Conservation (phyloP, 2,797 vertebrate species). For the Tragopan temminckii region DNA sequence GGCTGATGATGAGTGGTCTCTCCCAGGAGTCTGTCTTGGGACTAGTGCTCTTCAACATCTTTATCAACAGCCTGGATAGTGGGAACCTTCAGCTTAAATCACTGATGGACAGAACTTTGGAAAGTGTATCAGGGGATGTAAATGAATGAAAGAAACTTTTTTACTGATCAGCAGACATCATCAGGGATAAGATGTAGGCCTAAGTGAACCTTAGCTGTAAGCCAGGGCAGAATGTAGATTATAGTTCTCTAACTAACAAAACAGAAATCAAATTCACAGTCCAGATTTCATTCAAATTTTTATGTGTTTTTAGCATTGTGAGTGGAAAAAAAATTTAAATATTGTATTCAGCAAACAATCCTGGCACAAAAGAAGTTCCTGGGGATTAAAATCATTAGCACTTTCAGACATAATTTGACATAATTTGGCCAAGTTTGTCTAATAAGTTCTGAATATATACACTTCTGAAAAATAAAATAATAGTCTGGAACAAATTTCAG, state of each 20-base stretch:
- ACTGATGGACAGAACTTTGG: neutral
- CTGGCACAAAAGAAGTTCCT: neutral
- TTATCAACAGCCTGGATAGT: too few species aligned
- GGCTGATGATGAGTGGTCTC: too few species aligned
- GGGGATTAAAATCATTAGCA: neutral
- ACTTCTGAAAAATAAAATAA: neutral
- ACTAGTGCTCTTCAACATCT: too few species aligned
- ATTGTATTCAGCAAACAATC: neutral
- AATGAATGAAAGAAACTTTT: rapidly evolving
- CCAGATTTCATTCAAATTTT: neutral
- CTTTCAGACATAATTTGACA: neutral
- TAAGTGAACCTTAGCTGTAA: neutral
- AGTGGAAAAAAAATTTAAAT: neutral
- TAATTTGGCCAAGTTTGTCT: neutral
- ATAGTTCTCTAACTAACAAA: neutral
- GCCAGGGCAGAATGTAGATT: neutral
- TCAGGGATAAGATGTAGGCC: neutral
- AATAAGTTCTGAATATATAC: neutral
- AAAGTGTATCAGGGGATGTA: neutral
- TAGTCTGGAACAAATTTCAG: neutral
- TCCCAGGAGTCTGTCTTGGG: too few species aligned
- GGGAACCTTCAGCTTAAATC: neutral
- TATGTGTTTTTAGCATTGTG: neutral
- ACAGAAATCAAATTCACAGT: neutral
- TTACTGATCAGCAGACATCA: neutral